Conservation (phyloP, 2,888 invertebrate species). For the Ochropleura plecta region DNA sequence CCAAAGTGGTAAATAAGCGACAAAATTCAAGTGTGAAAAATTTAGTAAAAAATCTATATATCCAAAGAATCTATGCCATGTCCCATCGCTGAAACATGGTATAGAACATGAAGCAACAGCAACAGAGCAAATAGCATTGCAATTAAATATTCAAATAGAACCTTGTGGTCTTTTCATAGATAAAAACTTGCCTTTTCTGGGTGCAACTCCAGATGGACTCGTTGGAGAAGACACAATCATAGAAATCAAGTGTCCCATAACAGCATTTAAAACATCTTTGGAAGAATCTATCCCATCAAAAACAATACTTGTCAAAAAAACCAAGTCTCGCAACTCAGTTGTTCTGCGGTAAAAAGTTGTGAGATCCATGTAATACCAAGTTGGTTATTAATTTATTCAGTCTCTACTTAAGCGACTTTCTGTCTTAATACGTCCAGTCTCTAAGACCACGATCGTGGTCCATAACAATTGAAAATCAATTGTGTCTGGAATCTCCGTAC, state of each 20-base stretch:
- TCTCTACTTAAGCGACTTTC: no score
- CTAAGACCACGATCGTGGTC: no score
- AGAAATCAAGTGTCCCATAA: not conserved
- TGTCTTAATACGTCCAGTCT: no score
- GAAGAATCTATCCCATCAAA: not conserved
- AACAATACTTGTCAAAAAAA: no score
- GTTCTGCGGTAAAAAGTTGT: no score
- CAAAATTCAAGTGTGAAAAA: not conserved
- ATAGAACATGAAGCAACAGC: slow-evolving; percentile 8
- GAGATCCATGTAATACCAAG: no score
- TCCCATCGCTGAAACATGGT: slow-evolving; percentile 8
- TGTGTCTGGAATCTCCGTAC: no score
- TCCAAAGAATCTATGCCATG: slow-evolving; percentile 3
- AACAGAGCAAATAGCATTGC: not conserved
- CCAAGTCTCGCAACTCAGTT: no score
- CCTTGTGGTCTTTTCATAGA: not conserved
- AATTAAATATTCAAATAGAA: not conserved
- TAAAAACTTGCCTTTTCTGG: no score
- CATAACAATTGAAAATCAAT: no score
- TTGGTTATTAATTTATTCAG: no score
- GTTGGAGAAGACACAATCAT: not conserved
- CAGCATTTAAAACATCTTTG: slow-evolving; percentile 2
- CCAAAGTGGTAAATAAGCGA: not conserved
- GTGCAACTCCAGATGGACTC: not conserved
- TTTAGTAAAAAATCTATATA: not conserved